These are phyloP conservation scores for Caerostris darwini DNA, from an alignment of 1,140 invertebrate genomes.

Conservation along the genomic window DNA sequence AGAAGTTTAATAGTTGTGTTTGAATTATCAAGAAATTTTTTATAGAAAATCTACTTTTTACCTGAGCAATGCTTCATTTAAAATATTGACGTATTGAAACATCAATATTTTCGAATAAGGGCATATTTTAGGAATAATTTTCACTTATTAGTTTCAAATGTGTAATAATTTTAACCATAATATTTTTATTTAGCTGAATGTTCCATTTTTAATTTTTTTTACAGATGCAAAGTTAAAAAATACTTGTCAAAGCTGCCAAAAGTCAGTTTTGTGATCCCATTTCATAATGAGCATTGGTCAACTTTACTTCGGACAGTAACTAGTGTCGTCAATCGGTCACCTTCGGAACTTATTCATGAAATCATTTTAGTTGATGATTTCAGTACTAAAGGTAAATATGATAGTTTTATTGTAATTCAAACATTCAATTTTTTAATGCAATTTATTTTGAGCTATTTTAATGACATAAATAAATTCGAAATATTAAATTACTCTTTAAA, in stretches of 20 bases:
- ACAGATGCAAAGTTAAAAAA: constrained; percentile 87
- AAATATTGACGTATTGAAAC: too few species aligned
- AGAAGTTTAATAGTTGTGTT: too few species aligned
- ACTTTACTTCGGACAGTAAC: constrained; percentile 92
- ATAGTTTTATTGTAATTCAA: neutral
- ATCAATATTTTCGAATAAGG: neutral
- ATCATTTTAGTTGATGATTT: constrained; percentile 96
- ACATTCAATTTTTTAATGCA: too few species aligned
- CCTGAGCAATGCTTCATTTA: too few species aligned
- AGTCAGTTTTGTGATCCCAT: constrained; percentile 93
- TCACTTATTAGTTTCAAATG: neutral
- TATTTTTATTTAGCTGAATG: neutral
- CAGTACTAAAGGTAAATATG: constrained; percentile 84
- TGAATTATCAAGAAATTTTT: too few species aligned
- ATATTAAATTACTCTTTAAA: too few species aligned
- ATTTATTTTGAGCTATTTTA: too few species aligned
- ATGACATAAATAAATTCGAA: too few species aligned
- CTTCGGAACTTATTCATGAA: constrained; percentile 91
- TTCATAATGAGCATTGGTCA: constrained; percentile 96
- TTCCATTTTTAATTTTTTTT: constrained; percentile 46
- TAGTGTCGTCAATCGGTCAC: constrained; percentile 92
- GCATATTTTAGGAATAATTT: neutral
- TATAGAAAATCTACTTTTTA: too few species aligned
- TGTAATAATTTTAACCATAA: neutral
- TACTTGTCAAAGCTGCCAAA: constrained; percentile 90